Base-by-base conservation (phyloP, 1,140 invertebrate genomes). In the Metaphire vulgaris region DNA sequence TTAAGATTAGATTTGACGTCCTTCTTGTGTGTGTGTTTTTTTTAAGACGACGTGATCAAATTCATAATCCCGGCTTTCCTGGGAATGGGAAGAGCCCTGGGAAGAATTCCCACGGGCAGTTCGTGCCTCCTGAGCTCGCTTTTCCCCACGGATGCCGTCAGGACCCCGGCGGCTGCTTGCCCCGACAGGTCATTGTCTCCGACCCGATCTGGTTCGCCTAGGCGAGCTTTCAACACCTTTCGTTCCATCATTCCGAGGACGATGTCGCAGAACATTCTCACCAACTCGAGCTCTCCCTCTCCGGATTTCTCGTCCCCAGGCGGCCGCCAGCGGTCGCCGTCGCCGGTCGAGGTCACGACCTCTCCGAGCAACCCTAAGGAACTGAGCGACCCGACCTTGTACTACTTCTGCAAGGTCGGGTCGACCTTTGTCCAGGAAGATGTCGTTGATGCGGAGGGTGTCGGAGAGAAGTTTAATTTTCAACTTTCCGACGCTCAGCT, bases 361-460 rank as follows among this genome's bases (percentile, higher is more conserved):
- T 33, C 26, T 21, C 70, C 69, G 1, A 64, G 31, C 15, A 74
- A 41, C 56, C 70, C 21, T 69, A 77, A 76, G 65, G 79, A 79
- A 0, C n/a, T 68, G 12, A 56, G 76, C 1, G 92, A 96, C 86
- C 90, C 92, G 0, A 90, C 90, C 0, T 91, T 90, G 14, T 92
- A 95, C 83, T 96, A 95, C 84, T 97, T 97, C 81, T 90, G 92
- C 70, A 94, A 94, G 81, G 94, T 92, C 82, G 95, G 95, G 28
- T 96, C 95, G 0, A 95, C 92, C 83, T 97, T 97, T 80, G 85
- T 32, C 84, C 12, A 80, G 81, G 76, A 83, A 80, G 0, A 82
- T 81, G 21, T 65, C 29, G 28, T 74, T 33, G 33, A 73, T 32
- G 41, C 41, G 41, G 41, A 56, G 21, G 41, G 41, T 12, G 21